Conservation (phyloP, 2,797 vertebrate genomes). For the Atherinosoma microstoma region DNA sequence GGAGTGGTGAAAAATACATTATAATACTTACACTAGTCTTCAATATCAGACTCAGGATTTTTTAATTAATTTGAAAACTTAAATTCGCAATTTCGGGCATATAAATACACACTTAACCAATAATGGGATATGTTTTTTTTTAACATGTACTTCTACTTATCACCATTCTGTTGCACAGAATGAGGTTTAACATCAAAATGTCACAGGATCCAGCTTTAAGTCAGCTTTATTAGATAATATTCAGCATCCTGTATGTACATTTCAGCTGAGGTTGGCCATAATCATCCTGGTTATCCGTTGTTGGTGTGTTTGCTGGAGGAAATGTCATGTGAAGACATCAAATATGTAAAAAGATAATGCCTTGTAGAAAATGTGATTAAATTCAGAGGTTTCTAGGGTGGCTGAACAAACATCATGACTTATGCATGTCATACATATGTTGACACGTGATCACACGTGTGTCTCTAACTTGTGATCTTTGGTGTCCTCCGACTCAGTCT, state of each 20-base stretch:
- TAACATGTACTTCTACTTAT: conserved; percentile 19
- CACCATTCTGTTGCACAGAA: background rate
- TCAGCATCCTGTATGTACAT: too few relatives aligned
- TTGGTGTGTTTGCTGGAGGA: conserved; percentile 6
- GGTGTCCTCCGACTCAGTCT: conserved; percentile 2
- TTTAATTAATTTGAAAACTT: background rate
- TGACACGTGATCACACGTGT: conserved; percentile 1
- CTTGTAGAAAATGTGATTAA: background rate
- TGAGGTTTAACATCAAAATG: conserved; percentile 21
- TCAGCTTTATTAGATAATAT: conserved; percentile 17
- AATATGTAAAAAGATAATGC: conserved; percentile 7
- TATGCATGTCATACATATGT: background rate
- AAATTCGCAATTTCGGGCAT: conserved; percentile 8
- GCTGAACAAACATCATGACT: conserved; percentile 5
- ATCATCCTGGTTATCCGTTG: background rate
- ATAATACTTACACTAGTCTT: too few relatives aligned
- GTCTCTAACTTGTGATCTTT: background rate
- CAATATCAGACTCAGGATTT: too few relatives aligned
- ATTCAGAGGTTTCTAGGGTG: conserved; percentile 2
- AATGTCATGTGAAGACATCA: conserved; percentile 17
- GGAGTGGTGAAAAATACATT: too few relatives aligned
- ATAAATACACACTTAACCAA: background rate
- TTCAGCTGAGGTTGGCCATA: too few relatives aligned
- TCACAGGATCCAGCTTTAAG: conserved; percentile 7
- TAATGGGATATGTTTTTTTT: background rate